phyloP scores from a whole-genome alignment of 2,888 invertebrate genomes.

The Ashinkailepas kermadecensis region DNA sequence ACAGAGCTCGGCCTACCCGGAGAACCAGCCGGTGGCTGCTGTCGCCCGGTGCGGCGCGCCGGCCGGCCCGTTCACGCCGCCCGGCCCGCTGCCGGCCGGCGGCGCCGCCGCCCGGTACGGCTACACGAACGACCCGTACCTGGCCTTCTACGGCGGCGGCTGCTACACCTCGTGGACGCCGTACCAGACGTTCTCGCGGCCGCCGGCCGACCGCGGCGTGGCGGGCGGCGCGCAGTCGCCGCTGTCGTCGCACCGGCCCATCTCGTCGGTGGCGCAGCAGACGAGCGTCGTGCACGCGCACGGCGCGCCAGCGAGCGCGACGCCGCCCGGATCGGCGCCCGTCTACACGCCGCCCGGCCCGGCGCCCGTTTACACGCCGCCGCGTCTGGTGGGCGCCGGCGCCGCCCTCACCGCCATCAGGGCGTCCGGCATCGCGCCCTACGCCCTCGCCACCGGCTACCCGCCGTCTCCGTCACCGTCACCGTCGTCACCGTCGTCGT shows the following conservation, averaged over 20 bases:
- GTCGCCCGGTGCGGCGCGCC: not conserved
- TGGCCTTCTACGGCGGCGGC: constrained; percentile 17
- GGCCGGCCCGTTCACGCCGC: not conserved
- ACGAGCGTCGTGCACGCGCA: not conserved
- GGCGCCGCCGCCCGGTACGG: not conserved
- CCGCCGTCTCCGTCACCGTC: not conserved
- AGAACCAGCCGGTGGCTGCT: no score
- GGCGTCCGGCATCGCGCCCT: constrained; percentile 5
- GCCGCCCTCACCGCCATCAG: not conserved
- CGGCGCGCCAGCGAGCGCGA: not conserved
- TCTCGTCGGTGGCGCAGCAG: not conserved
- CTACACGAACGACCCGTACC: constrained; percentile 8
- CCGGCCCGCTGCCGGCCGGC: not conserved
- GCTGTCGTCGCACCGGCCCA: not conserved
- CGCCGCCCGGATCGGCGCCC: not conserved
- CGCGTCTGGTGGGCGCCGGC: not conserved
- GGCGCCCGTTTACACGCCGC: not conserved
- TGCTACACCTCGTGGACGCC: constrained; percentile 6
- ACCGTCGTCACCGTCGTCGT: not conserved
- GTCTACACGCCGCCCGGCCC: not conserved
- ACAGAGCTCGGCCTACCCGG: no score
- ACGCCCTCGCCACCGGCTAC: constrained; percentile 18
- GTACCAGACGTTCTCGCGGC: not conserved
- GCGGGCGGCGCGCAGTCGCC: not conserved
- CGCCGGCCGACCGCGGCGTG: not conserved